A percentile compares a stretch with the other conserved stretches of the same genome.
Conservation (phyloP, 1,140 invertebrate genomes). For the Drosophila pseudoananassae region DNA sequence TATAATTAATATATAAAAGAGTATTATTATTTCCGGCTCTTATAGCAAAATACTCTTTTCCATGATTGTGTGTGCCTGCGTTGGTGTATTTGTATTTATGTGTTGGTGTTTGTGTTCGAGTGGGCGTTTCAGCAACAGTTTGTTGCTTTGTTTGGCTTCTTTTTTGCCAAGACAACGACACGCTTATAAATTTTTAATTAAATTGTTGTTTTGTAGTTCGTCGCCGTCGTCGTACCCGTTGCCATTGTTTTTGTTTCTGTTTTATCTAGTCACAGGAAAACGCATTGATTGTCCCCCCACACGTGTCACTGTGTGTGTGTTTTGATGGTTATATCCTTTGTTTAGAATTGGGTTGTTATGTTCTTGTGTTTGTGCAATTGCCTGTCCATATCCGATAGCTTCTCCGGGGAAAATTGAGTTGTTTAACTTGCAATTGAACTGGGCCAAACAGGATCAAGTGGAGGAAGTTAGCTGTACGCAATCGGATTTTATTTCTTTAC, state of each 20-base stretch:
- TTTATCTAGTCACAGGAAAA: slow-evolving; percentile 45
- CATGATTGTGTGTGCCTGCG: not conserved
- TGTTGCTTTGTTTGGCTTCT: slow-evolving; percentile 64
- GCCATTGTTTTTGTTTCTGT: slow-evolving; percentile 17
- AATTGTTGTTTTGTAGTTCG: slow-evolving; percentile 62
- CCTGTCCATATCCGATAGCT: slow-evolving; percentile 39
- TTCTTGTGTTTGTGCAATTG: slow-evolving; percentile 44
- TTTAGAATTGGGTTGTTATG: slow-evolving; percentile 18
- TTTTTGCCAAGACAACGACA: slow-evolving; percentile 71
- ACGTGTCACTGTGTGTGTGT: slow-evolving; percentile 7
- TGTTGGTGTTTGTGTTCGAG: slow-evolving; percentile 10
- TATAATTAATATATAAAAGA: not conserved
- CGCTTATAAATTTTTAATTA: slow-evolving; percentile 79
- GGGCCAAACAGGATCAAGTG: slow-evolving; percentile 20
- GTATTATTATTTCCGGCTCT: not conserved
- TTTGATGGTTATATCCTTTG: slow-evolving; percentile 25
- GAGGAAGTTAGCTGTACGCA: not conserved
- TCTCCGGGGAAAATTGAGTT: slow-evolving; percentile 65
- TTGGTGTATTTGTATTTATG: slow-evolving; percentile 4
- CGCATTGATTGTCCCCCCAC: slow-evolving; percentile 59
- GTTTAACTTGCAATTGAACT: slow-evolving; percentile 69
- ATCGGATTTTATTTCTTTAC: not conserved
- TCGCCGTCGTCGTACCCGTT: slow-evolving; percentile 1
- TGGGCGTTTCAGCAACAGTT: slow-evolving; percentile 64
- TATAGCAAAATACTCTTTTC: not conserved